These are phyloP conservation scores for Arrhamphus sclerolepis DNA, from an alignment of 2,797 vertebrate genomes.

Conservation along the genomic window DNA sequence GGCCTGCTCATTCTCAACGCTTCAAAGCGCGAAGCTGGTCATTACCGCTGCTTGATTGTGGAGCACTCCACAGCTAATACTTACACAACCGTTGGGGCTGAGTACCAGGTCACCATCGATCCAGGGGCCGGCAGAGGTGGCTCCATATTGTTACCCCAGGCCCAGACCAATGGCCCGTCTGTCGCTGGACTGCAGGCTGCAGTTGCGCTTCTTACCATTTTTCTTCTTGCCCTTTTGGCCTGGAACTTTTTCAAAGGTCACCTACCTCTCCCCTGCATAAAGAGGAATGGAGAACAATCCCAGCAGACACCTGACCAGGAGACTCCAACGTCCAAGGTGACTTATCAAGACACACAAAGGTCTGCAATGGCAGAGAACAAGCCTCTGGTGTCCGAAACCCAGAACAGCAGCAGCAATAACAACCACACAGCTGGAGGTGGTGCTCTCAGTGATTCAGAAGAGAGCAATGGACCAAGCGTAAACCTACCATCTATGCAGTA, in stretches of 20 bases:
- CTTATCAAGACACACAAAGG: not conserved
- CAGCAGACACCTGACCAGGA: not conserved
- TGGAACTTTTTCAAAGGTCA: constrained; percentile 81
- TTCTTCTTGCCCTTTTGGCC: constrained; percentile 62
- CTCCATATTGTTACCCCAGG: not conserved
- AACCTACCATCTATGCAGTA: constrained; percentile 33
- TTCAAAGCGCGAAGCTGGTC: constrained; percentile 40
- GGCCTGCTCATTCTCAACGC: constrained; percentile 73
- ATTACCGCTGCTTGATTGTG: constrained; percentile 74
- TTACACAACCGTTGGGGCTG: constrained; percentile 43
- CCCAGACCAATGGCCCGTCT: constrained; percentile 36
- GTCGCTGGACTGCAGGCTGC: constrained; percentile 51
- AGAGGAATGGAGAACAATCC: constrained; percentile 4
- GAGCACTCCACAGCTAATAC: constrained; percentile 64
- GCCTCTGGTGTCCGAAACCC: constrained; percentile 22
- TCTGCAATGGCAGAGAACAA: constrained; percentile 34
- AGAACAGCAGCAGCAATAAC: constrained; percentile 51
- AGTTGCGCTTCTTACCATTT: constrained; percentile 57
- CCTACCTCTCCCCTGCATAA: constrained; percentile 53
- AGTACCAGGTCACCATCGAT: constrained; percentile 59
- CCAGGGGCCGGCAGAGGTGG: not conserved
- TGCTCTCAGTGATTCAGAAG: not conserved
- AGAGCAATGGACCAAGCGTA: not conserved
- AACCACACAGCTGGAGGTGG: constrained; percentile 34
- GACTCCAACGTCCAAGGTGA: not conserved